phyloP scores from a whole-genome alignment of 2,888 invertebrate species.

The Druceiella hillmani region DNA sequence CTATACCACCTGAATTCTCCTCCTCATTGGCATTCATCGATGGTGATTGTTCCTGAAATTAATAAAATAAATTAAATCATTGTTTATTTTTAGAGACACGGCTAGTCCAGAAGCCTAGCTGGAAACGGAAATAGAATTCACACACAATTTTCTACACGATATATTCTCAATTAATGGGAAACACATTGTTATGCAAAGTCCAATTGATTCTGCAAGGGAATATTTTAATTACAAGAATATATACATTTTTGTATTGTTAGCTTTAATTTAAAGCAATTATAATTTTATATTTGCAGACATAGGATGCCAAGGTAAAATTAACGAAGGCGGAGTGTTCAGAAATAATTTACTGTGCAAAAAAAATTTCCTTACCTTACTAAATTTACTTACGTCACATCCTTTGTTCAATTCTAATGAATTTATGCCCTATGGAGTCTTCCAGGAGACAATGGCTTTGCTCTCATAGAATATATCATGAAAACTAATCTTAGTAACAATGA shows the following conservation, averaged over 20 bases:
- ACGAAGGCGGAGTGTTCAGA: no score
- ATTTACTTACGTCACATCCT: no score
- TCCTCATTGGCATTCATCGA: conserved; percentile 5
- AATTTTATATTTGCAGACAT: no score
- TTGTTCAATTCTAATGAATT: no score
- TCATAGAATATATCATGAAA: no score
- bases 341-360: no score
- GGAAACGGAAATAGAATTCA: conserved; percentile 11
- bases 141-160: conserved; percentile 5
- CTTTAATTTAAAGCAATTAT: conserved; percentile 19
- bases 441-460: no score
- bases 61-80: conserved; percentile 5
- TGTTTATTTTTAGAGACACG: conserved; percentile 9
- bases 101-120: conserved; percentile 9
- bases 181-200: conserved; percentile 1
- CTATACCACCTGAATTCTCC: conserved; percentile 5
- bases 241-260: conserved; percentile 23
- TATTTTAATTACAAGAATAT: conserved; percentile 18
- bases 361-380: no score
- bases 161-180: conserved; percentile 1
- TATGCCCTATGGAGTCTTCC: no score
- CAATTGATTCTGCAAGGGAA: conserved; percentile 7
- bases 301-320: no score
- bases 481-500: no score
- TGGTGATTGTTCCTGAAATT: conserved; percentile 8